A percentile compares a stretch with the other conserved stretches of the same genome.
These are phyloP conservation scores for Lepidocyrtoides sp. DNA, from an alignment of 2,888 invertebrate genomes.

Conservation along the genomic window DNA sequence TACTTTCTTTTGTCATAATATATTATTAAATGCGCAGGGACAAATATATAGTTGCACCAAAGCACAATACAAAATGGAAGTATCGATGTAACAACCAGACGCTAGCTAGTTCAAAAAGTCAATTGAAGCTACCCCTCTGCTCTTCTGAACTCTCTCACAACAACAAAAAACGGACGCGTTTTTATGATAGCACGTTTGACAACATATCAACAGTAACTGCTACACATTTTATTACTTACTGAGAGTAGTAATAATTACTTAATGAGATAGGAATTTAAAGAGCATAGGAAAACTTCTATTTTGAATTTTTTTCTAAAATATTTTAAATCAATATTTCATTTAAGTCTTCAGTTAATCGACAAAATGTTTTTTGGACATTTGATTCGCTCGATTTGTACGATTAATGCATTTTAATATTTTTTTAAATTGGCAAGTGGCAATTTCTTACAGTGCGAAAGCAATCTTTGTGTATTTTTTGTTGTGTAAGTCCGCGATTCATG, in stretches of 20 bases:
- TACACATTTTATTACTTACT: background rate
- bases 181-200: background rate
- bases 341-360: background rate
- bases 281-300: too few species aligned
- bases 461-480: too few species aligned
- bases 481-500: too few species aligned
- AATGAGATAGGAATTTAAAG: constrained; percentile 19
- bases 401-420: too few species aligned
- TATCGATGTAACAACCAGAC: background rate
- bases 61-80: background rate
- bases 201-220: constrained; percentile 1
- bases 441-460: too few species aligned
- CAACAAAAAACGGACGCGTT: too few species aligned
- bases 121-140: too few species aligned
- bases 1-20: background rate
- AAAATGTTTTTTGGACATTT: too few species aligned
- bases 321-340: background rate
- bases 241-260: constrained; percentile 24
- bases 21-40: background rate
- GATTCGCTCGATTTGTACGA: too few species aligned
- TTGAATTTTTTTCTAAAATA: background rate
- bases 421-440: too few species aligned
- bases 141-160: too few species aligned
- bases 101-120: too few species aligned
- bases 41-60: background rate